These are phyloP conservation scores for Argyrosomus japonicus DNA, from an alignment of 2,113 vertebrate species.

Conservation along the genomic window DNA sequence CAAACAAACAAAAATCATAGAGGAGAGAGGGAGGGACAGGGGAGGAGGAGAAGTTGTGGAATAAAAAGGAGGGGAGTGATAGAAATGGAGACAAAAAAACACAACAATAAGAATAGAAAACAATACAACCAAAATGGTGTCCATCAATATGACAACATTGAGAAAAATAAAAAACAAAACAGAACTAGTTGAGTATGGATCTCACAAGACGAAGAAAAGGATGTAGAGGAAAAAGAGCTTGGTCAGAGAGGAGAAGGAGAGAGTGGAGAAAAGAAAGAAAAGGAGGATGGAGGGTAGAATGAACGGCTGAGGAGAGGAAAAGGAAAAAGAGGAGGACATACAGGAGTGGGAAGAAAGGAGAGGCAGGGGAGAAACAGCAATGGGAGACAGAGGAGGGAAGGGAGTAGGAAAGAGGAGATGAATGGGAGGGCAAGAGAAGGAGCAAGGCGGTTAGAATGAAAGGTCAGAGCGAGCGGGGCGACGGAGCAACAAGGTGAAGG, in stretches of 20 bases:
- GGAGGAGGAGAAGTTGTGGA: conserved; percentile 51
- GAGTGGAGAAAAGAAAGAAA: conserved; percentile 89
- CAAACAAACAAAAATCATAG: conserved; percentile 79
- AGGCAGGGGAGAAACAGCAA: conserved; percentile 52
- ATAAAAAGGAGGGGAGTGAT: conserved; percentile 44
- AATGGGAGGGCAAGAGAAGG: conserved; percentile 51
- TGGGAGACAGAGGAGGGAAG: not conserved
- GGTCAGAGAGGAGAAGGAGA: conserved; percentile 88
- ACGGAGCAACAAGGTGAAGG: conserved; percentile 69
- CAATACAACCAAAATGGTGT: conserved; percentile 78
- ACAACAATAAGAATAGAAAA: conserved; percentile 65
- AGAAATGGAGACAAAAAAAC: conserved; percentile 74
- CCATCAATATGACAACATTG: conserved; percentile 82
- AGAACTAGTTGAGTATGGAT: conserved; percentile 80
- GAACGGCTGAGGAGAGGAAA: conserved; percentile 82
- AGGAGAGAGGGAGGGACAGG: conserved; percentile 64
- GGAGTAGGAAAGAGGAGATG: conserved; percentile 14
- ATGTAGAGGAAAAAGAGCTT: conserved; percentile 93
- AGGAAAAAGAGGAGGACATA: conserved; percentile 67
- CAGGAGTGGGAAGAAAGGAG: conserved; percentile 76
- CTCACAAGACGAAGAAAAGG: conserved; percentile 94
- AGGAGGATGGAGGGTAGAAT: conserved; percentile 89
- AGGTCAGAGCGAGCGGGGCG: conserved; percentile 43
- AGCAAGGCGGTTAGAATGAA: conserved; percentile 79
- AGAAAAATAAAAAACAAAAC: conserved; percentile 80